A percentile compares a stretch with the other conserved stretches of the same genome.
Conservation (phyloP, 2,113 vertebrate species). For the Oxyura jamaicensis region DNA sequence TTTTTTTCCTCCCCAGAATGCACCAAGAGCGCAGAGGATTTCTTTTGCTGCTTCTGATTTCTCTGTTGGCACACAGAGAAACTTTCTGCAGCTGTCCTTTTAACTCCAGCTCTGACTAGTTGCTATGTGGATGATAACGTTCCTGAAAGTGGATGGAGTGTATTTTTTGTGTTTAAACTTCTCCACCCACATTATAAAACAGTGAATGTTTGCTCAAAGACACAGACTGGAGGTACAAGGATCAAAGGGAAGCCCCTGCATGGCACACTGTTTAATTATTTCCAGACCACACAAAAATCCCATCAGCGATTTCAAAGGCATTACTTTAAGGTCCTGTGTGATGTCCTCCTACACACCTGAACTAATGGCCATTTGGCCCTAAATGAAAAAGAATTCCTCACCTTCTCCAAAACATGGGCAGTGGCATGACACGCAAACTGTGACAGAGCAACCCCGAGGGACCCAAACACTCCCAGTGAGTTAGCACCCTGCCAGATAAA, state of each 20-base stretch:
- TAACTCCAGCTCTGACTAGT: background rate
- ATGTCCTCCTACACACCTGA: background rate
- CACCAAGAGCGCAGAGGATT: background rate
- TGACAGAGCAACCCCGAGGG: no score
- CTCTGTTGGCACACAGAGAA: background rate
- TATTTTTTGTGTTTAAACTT: background rate
- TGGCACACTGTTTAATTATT: background rate
- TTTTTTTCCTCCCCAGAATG: background rate
- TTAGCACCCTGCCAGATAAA: no score
- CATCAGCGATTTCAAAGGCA: background rate
- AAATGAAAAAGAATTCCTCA: background rate
- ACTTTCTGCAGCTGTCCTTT: background rate
- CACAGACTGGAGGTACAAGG: background rate
- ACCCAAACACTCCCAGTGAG: no score
- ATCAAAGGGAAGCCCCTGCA: background rate
- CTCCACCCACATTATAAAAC: background rate
- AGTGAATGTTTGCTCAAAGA: background rate
- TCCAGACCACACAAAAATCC: background rate
- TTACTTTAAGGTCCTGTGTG: no score
- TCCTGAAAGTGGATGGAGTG: background rate
- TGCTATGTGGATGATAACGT: background rate
- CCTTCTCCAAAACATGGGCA: background rate
- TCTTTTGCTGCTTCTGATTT: background rate
- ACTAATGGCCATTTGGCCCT: background rate
- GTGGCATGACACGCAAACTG: no score